A percentile compares a stretch with the other conserved stretches of the same genome.
These are phyloP conservation scores for Hafferia zeledoni DNA, from an alignment of 2,797 vertebrate genomes.

Conservation along the genomic window DNA sequence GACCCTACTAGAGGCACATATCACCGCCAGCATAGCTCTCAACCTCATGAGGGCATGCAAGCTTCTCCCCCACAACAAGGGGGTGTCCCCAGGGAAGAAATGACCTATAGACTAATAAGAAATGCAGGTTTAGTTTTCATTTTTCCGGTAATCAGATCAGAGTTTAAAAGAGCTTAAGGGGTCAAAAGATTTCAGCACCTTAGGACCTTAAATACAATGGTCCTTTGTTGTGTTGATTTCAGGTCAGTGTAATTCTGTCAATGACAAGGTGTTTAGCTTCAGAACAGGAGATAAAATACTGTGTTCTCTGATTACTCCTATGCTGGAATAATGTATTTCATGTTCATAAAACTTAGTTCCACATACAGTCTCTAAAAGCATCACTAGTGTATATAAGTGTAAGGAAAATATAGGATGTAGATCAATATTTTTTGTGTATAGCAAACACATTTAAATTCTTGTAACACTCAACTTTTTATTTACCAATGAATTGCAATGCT, in stretches of 20 bases:
- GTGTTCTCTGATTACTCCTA: not conserved
- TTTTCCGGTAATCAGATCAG: not conserved
- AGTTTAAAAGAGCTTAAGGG: not conserved
- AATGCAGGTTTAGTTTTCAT: not conserved
- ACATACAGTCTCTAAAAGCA: not conserved
- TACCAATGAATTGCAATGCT: not conserved
- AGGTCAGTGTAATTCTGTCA: not conserved
- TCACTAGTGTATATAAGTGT: not conserved
- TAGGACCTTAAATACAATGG: not conserved
- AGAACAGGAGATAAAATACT: not conserved
- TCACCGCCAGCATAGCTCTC: no score
- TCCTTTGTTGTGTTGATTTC: not conserved
- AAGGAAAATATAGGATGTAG: not conserved
- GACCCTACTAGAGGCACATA: no score
- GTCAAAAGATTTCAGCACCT: not conserved
- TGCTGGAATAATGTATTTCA: not conserved
- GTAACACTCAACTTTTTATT: not conserved
- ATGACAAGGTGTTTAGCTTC: not conserved
- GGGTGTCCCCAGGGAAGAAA: not conserved
- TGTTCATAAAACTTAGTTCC: not conserved
- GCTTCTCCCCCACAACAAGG: no score
- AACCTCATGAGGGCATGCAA: no score
- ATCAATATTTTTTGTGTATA: not conserved
- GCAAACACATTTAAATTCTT: not conserved
- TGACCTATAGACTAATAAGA: not conserved